Base-by-base conservation (phyloP, 2,113 vertebrate species). In the Carlito syrichta region DNA sequence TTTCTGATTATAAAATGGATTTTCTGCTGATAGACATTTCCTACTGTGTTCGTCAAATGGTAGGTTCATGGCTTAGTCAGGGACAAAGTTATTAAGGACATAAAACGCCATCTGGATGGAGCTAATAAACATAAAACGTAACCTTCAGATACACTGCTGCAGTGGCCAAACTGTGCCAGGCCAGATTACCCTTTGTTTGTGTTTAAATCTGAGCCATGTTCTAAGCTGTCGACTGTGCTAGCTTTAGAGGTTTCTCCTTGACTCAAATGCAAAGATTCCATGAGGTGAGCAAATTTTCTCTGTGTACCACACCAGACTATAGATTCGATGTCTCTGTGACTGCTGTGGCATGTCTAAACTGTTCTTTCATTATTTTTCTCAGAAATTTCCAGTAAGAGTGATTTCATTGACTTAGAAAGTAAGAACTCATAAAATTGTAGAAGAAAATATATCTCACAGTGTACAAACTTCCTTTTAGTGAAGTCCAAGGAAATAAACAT, bases 21-120 rank as follows among this genome's bases (percentile, higher is more conserved):
- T 98, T 98, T 98, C 97, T 98, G 98, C 98, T 98, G 98, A 99
- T 98, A 98, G 97, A 98, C 98, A 98, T 98, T 99, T 99, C 98
- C 98, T 98, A 97, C 97, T 89, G 95, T 98, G 98, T 98, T 98
- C 98, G 98, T 98, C 98, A 98, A 99, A 98, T 98, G 98, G 97
- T 98, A 98, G 98, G 98, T 98, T 99, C 99, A 99, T 98, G 98
- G 98, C 98, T 99, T 99, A 98, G 98, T 99, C 99, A 99, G 99
- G 99, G 98, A 98, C 99, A 98, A 99, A 99, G 99, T 98, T 99
- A 99, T 99, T 99, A 99, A 99, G 98, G 98, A 99, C 98, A 99
- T 99, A 99, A 99, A 99, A 98, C 68, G 11, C 99, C 99, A 99
- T 99, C 99, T 99, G 99, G 99, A 99, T 98, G 97, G 97, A 99